These are phyloP conservation scores for Aphodius granarius DNA, from an alignment of 2,888 invertebrate genomes.

Conservation along the genomic window DNA sequence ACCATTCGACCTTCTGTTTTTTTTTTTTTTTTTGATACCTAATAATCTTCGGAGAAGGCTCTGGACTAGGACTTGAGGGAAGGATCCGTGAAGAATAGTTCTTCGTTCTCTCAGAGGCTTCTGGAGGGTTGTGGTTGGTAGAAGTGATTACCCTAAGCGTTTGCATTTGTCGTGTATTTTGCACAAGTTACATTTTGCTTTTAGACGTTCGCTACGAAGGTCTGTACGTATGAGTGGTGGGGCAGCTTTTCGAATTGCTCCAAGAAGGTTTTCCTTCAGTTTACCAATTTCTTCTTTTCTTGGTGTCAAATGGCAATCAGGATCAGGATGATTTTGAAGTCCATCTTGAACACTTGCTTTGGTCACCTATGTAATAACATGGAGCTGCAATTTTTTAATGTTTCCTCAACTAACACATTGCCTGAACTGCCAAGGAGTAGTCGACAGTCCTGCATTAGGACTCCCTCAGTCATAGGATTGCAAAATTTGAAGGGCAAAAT, in stretches of 20 bases:
- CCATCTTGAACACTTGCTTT: no score
- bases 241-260: not conserved
- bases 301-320: no score
- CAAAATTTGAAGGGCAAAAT: no score
- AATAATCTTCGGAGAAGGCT: constrained; percentile 32
- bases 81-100: constrained; percentile 36
- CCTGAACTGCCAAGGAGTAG: no score
- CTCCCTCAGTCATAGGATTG: no score
- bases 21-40: constrained; percentile 32
- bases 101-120: constrained; percentile 31
- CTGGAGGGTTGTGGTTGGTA: not conserved
- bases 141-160: constrained; percentile 17
- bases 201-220: constrained; percentile 16
- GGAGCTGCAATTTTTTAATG: no score
- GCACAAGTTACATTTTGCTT: constrained; percentile 31
- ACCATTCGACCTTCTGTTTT: constrained; percentile 34
- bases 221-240: constrained; percentile 21
- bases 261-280: not conserved
- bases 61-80: constrained; percentile 34
- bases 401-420: no score
- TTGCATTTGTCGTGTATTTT: constrained; percentile 27
- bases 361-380: no score
- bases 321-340: no score
- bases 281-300: no score
- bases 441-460: no score